These are phyloP conservation scores for Nomada fucata DNA, from an alignment of 2,888 invertebrate genomes.

Conservation along the genomic window DNA sequence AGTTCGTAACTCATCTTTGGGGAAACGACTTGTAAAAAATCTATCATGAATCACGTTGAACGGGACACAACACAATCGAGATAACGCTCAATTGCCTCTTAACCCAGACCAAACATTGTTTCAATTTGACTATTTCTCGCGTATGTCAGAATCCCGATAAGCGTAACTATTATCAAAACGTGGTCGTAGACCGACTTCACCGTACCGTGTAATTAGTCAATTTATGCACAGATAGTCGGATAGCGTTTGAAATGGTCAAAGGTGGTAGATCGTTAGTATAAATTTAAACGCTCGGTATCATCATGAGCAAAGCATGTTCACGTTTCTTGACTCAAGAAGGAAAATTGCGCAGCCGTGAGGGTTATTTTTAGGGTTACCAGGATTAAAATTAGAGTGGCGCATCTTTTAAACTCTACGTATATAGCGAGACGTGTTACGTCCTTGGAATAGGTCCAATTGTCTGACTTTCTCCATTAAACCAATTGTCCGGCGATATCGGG, in stretches of 20 bases:
- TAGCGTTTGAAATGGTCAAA: background rate
- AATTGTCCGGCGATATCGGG: background rate
- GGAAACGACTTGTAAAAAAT: slow-evolving; percentile 16
- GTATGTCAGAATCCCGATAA: background rate
- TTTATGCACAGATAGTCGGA: background rate
- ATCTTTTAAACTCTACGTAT: slow-evolving; percentile 45
- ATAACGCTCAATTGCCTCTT: slow-evolving; percentile 20
- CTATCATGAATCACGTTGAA: slow-evolving; percentile 42
- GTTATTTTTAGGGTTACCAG: slow-evolving; percentile 62
- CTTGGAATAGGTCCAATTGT: slow-evolving; percentile 73
- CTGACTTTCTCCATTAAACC: slow-evolving; percentile 37
- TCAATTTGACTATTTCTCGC: background rate
- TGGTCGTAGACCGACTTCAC: background rate
- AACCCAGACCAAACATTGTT: slow-evolving; percentile 37
- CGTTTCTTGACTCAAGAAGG: slow-evolving; percentile 43
- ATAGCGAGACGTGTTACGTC: slow-evolving; percentile 60
- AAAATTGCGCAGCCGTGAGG: slow-evolving; percentile 67
- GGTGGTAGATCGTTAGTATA: background rate
- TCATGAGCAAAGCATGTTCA: slow-evolving; percentile 32
- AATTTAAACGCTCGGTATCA: background rate
- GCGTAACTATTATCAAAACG: background rate
- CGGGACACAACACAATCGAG: slow-evolving; percentile 14
- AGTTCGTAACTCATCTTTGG: slow-evolving; percentile 24
- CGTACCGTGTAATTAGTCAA: background rate
- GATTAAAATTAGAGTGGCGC: slow-evolving; percentile 61